Evolutionary conservation across 1,140 invertebrate genomes (phyloP).

Genomic region (Pseudomyrmex cubaensis): DNA sequence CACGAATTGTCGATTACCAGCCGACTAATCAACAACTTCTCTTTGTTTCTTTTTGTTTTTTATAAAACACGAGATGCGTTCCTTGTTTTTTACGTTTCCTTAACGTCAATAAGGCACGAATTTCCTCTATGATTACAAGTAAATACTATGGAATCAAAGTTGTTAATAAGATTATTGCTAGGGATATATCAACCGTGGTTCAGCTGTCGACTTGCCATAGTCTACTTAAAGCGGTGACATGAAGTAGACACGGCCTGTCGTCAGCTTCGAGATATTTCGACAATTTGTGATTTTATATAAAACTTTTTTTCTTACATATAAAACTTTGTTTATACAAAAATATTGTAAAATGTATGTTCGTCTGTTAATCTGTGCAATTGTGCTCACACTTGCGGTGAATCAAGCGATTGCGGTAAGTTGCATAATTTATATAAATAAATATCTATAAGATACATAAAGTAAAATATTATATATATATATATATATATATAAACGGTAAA

Average conservation of each 20-base stretch:
- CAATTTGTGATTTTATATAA: neutral
- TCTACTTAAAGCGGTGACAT: conserved; percentile 10
- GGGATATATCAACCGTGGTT: conserved; percentile 7
- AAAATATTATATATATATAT: neutral
- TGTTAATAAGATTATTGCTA: conserved; percentile 22
- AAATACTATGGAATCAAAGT: conserved; percentile 40
- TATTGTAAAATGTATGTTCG: conserved; percentile 28
- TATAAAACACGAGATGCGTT: conserved; percentile 14
- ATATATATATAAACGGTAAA: neutral
- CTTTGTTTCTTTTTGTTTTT: neutral
- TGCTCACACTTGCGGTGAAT: neutral
- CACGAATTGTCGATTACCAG: conserved; percentile 17
- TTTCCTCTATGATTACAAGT: neutral
- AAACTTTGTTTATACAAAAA: neutral
- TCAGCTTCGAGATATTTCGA: neutral
- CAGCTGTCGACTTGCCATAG: neutral
- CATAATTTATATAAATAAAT: neutral
- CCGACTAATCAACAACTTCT: neutral
- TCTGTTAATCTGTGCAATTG: neutral
- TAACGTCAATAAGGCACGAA: conserved; percentile 3
- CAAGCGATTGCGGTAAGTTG: conserved; percentile 51
- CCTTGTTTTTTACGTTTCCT: neutral
- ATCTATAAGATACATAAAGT: too few species aligned
- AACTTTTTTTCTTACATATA: too few species aligned
- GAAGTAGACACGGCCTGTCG: neutral